Evolutionary conservation across 2,797 vertebrate genomes (phyloP), one percentile per base, ranked within the genome.

Genomic region (Molossus molossus): DNA sequence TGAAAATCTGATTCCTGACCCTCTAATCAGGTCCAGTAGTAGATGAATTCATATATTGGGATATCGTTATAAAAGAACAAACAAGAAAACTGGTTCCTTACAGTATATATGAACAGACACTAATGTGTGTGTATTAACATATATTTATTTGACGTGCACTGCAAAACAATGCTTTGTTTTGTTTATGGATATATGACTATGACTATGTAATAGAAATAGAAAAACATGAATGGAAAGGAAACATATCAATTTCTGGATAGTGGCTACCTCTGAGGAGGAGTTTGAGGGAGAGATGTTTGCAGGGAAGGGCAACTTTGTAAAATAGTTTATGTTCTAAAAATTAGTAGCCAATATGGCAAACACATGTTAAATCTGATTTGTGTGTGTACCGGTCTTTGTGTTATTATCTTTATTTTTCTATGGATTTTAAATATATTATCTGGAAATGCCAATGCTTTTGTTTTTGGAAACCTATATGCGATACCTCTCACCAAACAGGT

Each of bases 291-390:
- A 64, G 65, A 50, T 45, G 33, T 75, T 83, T 79, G 85, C 33
- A 70, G 9, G 29, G 53, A 73, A 94, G 58, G 14, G 1, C 40
- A 89, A 57, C 27, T 80, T 40, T 84, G 3, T 60, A 25, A 87
- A 86, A 64, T 94, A 18, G 79, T 95, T 67, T 70, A 27, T 76
- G 89, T 94, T 37, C 67, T 33, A 82, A 94, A 92, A 83, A 40
- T 58, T 82, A 21, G 9, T 25, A 92, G 82, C 15, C 85, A 92
- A 83, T 80, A 14, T 53, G 27, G 27, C 33, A 58, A 57, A 37
- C 9, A 40, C 23, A 1, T 70, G 45, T 62, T 92, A 77, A 60
- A 40, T 82, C 20, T 90, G 37, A 72, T 81, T 53, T 77, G 23
- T 82, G 2, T 50, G 15, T 62, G 27, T 25, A 75, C 67, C 76